Base-by-base conservation (phyloP, 2,888 invertebrate genomes). In the Rhimphoctona megacephalus region DNA sequence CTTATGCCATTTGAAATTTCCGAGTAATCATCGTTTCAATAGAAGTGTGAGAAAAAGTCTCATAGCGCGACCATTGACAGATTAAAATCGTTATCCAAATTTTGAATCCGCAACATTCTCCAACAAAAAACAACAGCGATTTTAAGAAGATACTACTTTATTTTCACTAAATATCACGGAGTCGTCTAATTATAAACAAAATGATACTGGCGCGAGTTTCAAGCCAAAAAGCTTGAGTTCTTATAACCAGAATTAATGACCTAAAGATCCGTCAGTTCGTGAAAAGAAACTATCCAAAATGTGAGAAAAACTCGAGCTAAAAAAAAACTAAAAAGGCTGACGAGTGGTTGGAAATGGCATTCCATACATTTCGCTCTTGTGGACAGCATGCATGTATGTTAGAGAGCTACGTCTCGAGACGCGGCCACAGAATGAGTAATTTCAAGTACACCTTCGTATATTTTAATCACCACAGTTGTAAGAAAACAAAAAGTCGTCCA, bases 401-500 rank as follows among this genome's bases (percentile, higher is more conserved):
- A 17, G 39, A 17, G n/a, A 7, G 52, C 14, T 17, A 19, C 17
- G 39, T 33, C 22, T 61, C 14, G n/a, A 64, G 22, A 33, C 49
- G 25, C 22, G 11, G 22, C 22, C 33, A 22, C 5, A 11, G 22
- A 19, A 11, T 19, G 46, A 64, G 19, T 39, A 72, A 64, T 36
- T 61, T 39, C 49, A 49, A 17, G 33, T 49, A 3, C 49, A 33
- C 17, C 11, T 43, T 30, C 43, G 54, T 36, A 54, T 67, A 39
- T 81, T 81, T 66, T 49, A 72, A n/a, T 54, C 22, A 43, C 43
- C 39, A 30, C 39, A 22, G n/a, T 19, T 49, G 49, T n/a, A 57
- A 19, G 57, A 30, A 69, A 30, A 25, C 7, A 39, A 52, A 57
- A 43, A 61, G 14, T 54, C 22, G 2, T 22, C 5, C 8, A 64